A percentile compares a stretch with the other conserved stretches of the same genome.
Conservation (phyloP, 2,797 vertebrate species). For the Peromyscus melanophrys region DNA sequence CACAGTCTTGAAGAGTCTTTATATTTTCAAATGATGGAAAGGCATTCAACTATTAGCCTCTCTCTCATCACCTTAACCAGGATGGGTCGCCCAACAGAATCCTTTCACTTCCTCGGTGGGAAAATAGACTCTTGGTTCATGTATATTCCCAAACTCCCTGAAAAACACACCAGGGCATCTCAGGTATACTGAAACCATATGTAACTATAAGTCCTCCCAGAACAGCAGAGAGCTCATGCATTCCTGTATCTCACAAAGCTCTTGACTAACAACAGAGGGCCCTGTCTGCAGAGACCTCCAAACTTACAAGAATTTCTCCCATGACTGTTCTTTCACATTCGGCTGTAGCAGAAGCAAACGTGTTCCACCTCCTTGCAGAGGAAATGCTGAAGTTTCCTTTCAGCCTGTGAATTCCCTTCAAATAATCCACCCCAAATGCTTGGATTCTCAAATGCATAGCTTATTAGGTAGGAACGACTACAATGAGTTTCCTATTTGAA, state of each 20-base stretch:
- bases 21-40: background rate
- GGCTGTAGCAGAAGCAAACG: background rate
- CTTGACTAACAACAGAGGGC: background rate
- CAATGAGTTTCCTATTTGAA: background rate
- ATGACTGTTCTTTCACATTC: background rate
- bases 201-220: background rate
- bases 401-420: constrained; percentile 11
- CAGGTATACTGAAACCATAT: background rate
- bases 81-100: background rate
- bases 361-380: background rate
- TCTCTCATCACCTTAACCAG: background rate
- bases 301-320: background rate
- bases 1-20: background rate
- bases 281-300: background rate
- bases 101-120: background rate
- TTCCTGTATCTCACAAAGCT: background rate
- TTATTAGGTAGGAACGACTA: background rate
- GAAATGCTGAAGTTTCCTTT: background rate
- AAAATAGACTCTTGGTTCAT: background rate
- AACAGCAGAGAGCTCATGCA: accelerated
- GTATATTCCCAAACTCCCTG: background rate
- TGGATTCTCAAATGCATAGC: background rate
- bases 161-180: background rate
- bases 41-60: background rate
- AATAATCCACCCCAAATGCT: background rate